These are phyloP conservation scores for Hypselothyrea guttata DNA, from an alignment of 2,888 invertebrate genomes.

Conservation along the genomic window DNA sequence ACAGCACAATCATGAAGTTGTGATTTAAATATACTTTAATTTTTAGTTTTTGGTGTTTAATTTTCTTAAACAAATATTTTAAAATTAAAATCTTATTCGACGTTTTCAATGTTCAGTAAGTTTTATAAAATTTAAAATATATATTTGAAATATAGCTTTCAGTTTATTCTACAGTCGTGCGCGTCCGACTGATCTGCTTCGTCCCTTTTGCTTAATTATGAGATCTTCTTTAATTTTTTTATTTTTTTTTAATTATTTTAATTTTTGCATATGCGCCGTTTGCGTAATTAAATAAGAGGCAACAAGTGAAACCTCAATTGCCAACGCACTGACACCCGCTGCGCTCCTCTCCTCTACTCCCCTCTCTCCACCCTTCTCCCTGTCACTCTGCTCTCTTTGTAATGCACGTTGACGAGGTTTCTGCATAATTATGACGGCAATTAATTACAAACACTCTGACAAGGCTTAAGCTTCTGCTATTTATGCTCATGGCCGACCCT, in stretches of 20 bases:
- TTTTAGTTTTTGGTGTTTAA: conserved; percentile 5
- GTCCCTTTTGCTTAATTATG: conserved; percentile 47
- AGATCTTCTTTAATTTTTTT: conserved; percentile 36
- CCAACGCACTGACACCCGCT: conserved; percentile 12
- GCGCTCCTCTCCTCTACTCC: no score
- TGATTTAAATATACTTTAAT: no score
- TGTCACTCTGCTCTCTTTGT: neutral
- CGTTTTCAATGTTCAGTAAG: conserved; percentile 30
- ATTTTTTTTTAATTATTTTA: neutral
- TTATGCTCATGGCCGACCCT: conserved; percentile 20
- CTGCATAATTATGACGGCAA: conserved; percentile 59
- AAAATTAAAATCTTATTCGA: no score
- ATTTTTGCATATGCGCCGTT: conserved; percentile 36
- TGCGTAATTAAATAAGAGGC: conserved; percentile 47
- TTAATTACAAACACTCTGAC: conserved; percentile 62
- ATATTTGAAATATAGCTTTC: no score
- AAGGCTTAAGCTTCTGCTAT: conserved; percentile 29
- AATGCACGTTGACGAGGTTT: conserved; percentile 14
- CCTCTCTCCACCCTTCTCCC: neutral
- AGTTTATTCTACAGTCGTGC: no score
- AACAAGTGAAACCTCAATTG: conserved; percentile 43
- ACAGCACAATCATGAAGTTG: no score
- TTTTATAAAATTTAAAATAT: no score
- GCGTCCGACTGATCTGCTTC: no score
- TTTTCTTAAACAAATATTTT: no score